Evolutionary conservation across 1,140 invertebrate species (phyloP).

Genomic region (Scaptomyza hsui): DNA sequence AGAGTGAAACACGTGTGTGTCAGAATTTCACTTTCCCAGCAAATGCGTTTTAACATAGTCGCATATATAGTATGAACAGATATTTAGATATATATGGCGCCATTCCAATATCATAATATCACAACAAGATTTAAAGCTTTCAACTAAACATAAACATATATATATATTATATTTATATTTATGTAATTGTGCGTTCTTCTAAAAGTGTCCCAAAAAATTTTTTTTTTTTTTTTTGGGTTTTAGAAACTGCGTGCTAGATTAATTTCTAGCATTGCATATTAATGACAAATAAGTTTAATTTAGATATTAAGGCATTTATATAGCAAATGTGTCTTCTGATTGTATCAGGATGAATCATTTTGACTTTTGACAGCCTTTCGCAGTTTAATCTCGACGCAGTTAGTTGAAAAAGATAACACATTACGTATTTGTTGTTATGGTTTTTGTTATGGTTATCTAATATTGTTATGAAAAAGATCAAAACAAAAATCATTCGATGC

Average conservation of each 20-base stretch:
- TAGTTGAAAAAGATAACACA: conserved; percentile 2
- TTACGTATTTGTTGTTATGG: background rate
- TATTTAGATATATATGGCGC: too few relatives aligned
- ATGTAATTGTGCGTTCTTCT: background rate
- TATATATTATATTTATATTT: background rate
- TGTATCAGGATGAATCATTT: background rate
- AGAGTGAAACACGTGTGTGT: conserved; percentile 27
- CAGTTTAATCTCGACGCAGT: background rate
- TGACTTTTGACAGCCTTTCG: background rate
- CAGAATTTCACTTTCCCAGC: conserved; percentile 15
- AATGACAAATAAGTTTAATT: too few relatives aligned
- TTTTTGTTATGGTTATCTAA: background rate
- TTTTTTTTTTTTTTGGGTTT: background rate
- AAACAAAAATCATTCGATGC: too few relatives aligned
- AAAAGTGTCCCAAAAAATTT: background rate
- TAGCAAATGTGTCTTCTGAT: too few relatives aligned
- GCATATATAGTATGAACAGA: background rate
- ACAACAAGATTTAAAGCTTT: conserved; percentile 8
- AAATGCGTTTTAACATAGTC: conserved; percentile 20
- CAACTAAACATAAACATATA: background rate
- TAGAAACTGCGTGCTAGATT: conserved; percentile 1
- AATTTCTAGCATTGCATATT: too few relatives aligned
- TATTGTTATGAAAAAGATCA: too few relatives aligned
- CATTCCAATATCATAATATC: conserved; percentile 10
- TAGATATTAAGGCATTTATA: too few relatives aligned